Evolutionary conservation across 2,888 invertebrate species (phyloP), one percentile per base, ranked within the genome.

Genomic region (Tricholauxania praeusta): DNA sequence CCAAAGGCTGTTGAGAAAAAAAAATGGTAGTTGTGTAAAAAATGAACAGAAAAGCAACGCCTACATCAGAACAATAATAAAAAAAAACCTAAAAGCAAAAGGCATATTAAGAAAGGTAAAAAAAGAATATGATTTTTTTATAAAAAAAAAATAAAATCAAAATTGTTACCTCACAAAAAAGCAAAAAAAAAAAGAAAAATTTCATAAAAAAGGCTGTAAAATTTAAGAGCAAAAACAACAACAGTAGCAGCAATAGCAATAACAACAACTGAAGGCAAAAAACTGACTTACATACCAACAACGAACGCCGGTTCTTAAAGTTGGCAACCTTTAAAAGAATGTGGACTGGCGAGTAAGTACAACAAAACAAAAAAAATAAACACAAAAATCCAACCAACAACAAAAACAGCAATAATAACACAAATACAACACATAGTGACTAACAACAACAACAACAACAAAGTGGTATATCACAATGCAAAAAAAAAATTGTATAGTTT

Each of bases 311-410:
- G 70, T 76, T 77, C 73, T 78, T 53, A 70, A 83, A 83, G 80
- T 82, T 85, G 83, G 81, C 84, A 84, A 84, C 85, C 84, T 85
- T 84, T 85, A 77, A 85, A 84, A 85, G 84, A 84, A 84, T 84
- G 84, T 83, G 84, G 84, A 84, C 82, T 82, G 80, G 81, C 82
- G 78, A 83, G 32, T 22, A 72, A 64, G 32, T 57, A 63, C 48
- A 48, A 57, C 14, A 71, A 52, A 32, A 60, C 6, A 39, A 8
- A 39, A 39, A 39, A 39, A 39, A 1, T 2, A 1, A 22, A 22
- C 22, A 28, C 28, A 28, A 28, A 28, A 28, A 28, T n/a, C n/a
- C n/a, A 48, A 62, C 51, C 52, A 71, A 66, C 59, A 67, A 62
- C 60, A 62, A 72, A 63, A 69, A 49, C 49, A 69, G 32, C 53